A percentile compares a stretch with the other conserved stretches of the same genome.
Evolutionary conservation across 53 echinoderm and acorn worm genomes (phyloP).

Genomic region (Paracentrotus lividus): DNA sequence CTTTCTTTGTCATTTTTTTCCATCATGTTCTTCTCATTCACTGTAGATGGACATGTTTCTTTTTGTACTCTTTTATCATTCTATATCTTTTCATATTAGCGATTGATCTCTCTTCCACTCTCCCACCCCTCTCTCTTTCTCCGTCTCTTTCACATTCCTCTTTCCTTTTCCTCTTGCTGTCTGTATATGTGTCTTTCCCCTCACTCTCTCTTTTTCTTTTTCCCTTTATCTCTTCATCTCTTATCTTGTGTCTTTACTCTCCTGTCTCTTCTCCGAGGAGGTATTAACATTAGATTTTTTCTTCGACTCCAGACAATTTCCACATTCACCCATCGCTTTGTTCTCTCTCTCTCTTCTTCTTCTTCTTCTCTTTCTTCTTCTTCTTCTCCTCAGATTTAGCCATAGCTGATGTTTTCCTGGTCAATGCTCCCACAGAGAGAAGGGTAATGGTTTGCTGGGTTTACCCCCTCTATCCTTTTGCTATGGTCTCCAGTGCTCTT

Average conservation of each 20-base stretch:
- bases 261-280: not conserved
- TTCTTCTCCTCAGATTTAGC: not conserved
- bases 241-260: not conserved
- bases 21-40: not conserved
- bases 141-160: not conserved
- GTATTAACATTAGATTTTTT: not conserved
- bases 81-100: no score
- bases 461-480: not conserved
- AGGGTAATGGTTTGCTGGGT: not conserved
- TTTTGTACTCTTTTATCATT: not conserved
- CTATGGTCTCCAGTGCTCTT: not conserved
- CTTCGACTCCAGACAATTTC: not conserved
- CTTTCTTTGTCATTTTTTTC: not conserved
- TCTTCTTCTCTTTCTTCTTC: no score
- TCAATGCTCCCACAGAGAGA: slow-evolving; percentile 26
- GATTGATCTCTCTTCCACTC: not conserved
- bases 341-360: no score
- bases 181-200: not conserved
- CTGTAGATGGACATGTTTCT: not conserved
- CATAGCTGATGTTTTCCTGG: slow-evolving; percentile 4
- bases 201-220: not conserved
- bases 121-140: not conserved
- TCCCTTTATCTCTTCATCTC: not conserved
- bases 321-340: not conserved
- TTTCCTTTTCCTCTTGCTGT: not conserved